Evolutionary conservation across 2,888 invertebrate genomes (phyloP).

Genomic region (Archaeoteleia sp.): DNA sequence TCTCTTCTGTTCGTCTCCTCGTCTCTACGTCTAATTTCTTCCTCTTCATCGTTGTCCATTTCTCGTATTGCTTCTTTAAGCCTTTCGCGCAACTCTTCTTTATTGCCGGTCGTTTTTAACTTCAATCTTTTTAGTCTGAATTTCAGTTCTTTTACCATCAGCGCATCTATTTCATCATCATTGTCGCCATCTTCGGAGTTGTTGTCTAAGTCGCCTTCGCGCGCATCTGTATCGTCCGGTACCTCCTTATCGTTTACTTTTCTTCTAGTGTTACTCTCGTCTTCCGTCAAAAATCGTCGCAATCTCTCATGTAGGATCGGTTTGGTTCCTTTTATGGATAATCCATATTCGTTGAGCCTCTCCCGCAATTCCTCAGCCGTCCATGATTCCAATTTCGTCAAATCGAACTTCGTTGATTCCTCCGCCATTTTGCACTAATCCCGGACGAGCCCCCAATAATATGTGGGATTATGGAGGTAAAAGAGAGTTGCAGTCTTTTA

Average conservation of each 20-base stretch:
- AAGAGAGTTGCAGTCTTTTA: no score
- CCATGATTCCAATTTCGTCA: no score
- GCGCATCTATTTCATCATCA: slow-evolving; percentile 1
- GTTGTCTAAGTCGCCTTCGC: neutral
- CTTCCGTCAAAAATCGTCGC: slow-evolving; percentile 16
- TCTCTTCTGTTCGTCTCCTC: neutral
- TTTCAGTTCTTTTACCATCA: slow-evolving; percentile 15
- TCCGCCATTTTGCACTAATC: slow-evolving; percentile 5
- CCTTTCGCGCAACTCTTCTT: slow-evolving; percentile 1
- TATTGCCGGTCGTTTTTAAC: slow-evolving; percentile 6
- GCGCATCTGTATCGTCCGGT: neutral
- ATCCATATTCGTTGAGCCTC: slow-evolving; percentile 7
- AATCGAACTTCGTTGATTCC: neutral
- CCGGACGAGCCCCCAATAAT: slow-evolving; percentile 11
- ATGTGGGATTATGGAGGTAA: no score
- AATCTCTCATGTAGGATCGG: slow-evolving; percentile 10
- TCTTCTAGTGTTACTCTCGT: slow-evolving; percentile 18
- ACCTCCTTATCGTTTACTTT: neutral
- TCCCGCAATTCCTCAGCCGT: slow-evolving; percentile 1
- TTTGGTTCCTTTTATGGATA: slow-evolving; percentile 9
- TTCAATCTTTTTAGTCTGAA: slow-evolving; percentile 11
- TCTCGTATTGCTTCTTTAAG: slow-evolving; percentile 4
- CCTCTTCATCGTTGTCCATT: neutral
- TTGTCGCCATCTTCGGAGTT: neutral
- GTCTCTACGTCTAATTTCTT: no score